These are phyloP conservation scores for Atta cephalotes DNA, from an alignment of 1,140 invertebrate genomes.

Conservation along the genomic window DNA sequence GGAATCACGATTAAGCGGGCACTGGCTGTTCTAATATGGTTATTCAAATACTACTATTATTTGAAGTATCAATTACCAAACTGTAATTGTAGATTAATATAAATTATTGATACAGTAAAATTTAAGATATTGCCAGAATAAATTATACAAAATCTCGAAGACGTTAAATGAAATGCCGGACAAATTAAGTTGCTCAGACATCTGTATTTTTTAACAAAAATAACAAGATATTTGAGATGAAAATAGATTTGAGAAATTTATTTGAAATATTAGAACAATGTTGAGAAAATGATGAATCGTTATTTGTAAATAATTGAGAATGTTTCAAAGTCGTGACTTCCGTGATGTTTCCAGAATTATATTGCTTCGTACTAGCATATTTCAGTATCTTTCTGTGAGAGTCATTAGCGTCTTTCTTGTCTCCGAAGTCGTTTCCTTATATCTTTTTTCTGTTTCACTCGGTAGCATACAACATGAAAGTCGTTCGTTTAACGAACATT, in stretches of 20 bases:
- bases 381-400: neutral
- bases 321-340: neutral
- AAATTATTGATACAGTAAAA: slow-evolving; percentile 8
- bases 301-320: neutral
- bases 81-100: slow-evolving; percentile 2
- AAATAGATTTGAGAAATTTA: neutral
- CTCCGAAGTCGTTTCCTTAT: neutral
- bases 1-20: slow-evolving; percentile 31
- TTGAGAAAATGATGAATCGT: neutral
- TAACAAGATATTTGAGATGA: neutral
- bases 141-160: neutral
- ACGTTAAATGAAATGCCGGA: neutral
- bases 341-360: neutral
- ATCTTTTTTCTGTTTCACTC: slow-evolving; percentile 10
- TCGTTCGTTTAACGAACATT: slow-evolving; percentile 59
- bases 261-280: neutral
- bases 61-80: slow-evolving; percentile 39
- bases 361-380: slow-evolving; percentile 19
- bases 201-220: neutral
- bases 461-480: slow-evolving; percentile 24
- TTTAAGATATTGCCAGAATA: neutral
- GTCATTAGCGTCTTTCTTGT: slow-evolving; percentile 21
- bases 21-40: slow-evolving; percentile 43
- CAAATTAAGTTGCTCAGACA: neutral
- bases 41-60: slow-evolving; percentile 51